A percentile compares a stretch with the other conserved stretches of the same genome.
phyloP scores from a whole-genome alignment of 2,113 vertebrate genomes.

The Rhadina sibilatrix region DNA sequence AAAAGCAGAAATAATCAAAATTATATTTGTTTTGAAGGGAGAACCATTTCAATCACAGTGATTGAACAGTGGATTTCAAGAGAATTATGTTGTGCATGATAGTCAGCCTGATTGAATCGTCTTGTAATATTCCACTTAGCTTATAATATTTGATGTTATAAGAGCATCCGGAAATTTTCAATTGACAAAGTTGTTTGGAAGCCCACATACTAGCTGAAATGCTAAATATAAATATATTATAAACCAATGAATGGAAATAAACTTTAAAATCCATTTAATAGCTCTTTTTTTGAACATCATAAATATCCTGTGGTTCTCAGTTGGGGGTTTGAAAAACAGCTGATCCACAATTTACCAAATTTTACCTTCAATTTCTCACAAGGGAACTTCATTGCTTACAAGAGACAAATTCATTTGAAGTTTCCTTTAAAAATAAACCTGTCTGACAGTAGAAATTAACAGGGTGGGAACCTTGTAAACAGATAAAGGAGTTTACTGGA shows the following conservation, averaged over 20 bases:
- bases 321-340: neutral
- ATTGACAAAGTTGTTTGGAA: conserved; percentile 17
- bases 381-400: neutral
- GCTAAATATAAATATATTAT: conserved; percentile 25
- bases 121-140: neutral
- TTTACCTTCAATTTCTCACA: neutral
- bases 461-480: neutral
- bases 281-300: neutral
- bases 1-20: neutral
- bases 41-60: neutral
- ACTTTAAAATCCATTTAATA: conserved; percentile 5
- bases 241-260: neutral
- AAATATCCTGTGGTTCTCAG: neutral
- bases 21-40: neutral
- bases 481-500: neutral
- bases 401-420: neutral
- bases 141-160: neutral
- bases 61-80: conserved; percentile 24
- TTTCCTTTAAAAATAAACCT: conserved; percentile 23
- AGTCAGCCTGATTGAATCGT: neutral
- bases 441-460: neutral
- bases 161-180: neutral
- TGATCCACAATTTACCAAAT: neutral
- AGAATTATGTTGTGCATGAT: neutral
- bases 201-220: neutral